Base-by-base conservation (phyloP, 2,113 vertebrate genomes). In the Myotis davidii region DNA sequence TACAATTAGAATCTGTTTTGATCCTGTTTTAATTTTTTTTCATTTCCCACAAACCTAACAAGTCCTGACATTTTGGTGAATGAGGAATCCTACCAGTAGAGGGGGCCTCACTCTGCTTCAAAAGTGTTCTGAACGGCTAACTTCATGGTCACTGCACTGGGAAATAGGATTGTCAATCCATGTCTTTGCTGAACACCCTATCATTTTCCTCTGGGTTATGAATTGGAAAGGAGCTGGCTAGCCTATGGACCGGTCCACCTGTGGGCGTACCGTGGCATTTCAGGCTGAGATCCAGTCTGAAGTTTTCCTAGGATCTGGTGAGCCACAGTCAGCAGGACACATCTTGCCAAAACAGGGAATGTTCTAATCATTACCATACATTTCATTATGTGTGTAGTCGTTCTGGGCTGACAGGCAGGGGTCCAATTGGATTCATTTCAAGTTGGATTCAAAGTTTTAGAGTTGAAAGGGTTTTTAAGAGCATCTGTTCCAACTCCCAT, bases 31-130 rank as follows among this genome's bases (percentile, higher is more conserved):
- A 20, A 8, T 45, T 29, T 0, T 27, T 25, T 7, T 8, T 73
- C 29, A 27, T 32, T 87, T 86, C 64, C 29, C 54, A 42, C 48
- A 88, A 87, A 76, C 52, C 52, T 37, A 42, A 0, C 21, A 54
- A 56, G 21, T 59, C 81, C 21, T 45, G 23, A 25, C 65, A 56
- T 73, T 85, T 42, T 77, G 27, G 48, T 32, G 23, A 25, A n/a
- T 48, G 11, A 70, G 12, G 3, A 90, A 67, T 96, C 32, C 56
- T 39, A 48, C 96, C 96, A 96, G 94, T 17, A 96, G 97, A 97
- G 86, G 96, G 96, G 23, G 88, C 73, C 39, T 85, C 59, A 13
- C 83, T 79, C 82, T 27, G 65, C 86, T n/a, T 42, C 48, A 72
- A 90, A 88, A 87, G 39, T 37, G 42, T 37, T 54, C 29, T 6